Percentiles rank a stretch among this genome's conserved stretches.
Conservation (phyloP, 2,113 vertebrate genomes). For the Sisor rabdophorus region DNA sequence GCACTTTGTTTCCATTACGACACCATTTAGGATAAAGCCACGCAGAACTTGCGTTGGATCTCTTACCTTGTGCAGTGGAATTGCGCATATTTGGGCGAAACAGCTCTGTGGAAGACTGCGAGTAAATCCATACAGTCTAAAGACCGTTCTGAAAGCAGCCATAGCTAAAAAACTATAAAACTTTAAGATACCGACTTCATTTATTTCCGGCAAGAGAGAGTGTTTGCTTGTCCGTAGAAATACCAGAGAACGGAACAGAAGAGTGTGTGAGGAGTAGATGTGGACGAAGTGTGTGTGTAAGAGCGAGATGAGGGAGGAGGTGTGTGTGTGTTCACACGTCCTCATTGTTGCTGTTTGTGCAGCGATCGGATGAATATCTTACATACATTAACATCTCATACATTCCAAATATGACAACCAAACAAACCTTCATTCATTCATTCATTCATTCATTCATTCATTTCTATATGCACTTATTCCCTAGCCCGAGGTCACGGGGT, state of each 20-base stretch:
- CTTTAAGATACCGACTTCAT: background rate
- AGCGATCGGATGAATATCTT: too few relatives aligned
- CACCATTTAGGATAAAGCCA: background rate
- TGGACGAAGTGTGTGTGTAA: too few relatives aligned
- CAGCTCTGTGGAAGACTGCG: conserved; percentile 1
- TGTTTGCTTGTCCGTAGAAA: background rate
- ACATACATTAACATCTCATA: too few relatives aligned
- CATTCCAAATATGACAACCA: too few relatives aligned
- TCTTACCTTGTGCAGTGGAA: conserved; percentile 22
- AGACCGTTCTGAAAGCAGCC: conserved; percentile 5
- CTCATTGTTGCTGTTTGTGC: background rate
- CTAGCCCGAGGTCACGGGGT: too few relatives aligned
- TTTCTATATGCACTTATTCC: too few relatives aligned
- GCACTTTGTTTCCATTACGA: background rate
- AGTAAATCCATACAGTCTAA: background rate
- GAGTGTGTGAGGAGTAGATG: background rate
- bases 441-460: too few relatives aligned
- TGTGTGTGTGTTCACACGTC: background rate
- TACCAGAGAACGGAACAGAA: background rate
- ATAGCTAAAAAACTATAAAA: background rate
- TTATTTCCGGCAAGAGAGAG: background rate
- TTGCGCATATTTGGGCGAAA: background rate
- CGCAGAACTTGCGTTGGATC: background rate
- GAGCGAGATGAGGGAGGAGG: background rate
- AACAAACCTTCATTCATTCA: too few relatives aligned